These are phyloP conservation scores for Gnatocerus cornutus DNA, from an alignment of 2,888 invertebrate genomes.

Conservation along the genomic window DNA sequence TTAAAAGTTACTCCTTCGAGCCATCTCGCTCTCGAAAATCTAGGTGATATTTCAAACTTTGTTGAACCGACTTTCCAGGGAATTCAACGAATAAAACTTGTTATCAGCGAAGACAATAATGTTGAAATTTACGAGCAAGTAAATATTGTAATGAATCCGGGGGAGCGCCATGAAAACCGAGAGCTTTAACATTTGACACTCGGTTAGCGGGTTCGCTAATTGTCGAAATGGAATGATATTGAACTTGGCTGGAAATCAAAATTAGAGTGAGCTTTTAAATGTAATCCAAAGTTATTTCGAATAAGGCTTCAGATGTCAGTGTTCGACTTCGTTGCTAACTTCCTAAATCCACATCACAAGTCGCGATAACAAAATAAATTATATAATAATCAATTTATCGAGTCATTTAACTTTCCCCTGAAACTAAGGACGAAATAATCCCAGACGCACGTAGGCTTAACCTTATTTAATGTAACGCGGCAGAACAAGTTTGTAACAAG, in stretches of 20 bases:
- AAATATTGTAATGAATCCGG: conserved; percentile 25
- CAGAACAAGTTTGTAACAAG: conserved; percentile 35
- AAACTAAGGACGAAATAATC: conserved; percentile 33
- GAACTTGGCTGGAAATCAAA: no score
- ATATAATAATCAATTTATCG: conserved; percentile 40
- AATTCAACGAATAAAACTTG: conserved; percentile 44
- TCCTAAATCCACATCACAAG: conserved; percentile 9
- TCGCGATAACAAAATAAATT: conserved; percentile 35
- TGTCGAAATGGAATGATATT: no score
- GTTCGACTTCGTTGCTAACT: no score
- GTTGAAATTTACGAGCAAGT: conserved; percentile 32
- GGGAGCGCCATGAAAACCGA: not conserved
- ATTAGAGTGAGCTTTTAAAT: no score
- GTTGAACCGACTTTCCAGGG: conserved; percentile 27
- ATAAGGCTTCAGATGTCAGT: no score
- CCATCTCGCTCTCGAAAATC: conserved; percentile 31
- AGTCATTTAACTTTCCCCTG: conserved; percentile 34
- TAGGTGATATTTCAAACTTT: conserved; percentile 47
- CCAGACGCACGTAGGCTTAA: conserved; percentile 28
- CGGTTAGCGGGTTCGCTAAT: no score
- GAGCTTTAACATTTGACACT: not conserved
- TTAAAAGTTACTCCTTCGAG: conserved; percentile 46
- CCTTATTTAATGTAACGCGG: conserved; percentile 27
- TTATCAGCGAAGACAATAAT: conserved; percentile 40
- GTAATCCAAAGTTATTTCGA: no score